These are phyloP conservation scores for Melanotus villosus DNA, from an alignment of 2,888 invertebrate species.

Conservation along the genomic window DNA sequence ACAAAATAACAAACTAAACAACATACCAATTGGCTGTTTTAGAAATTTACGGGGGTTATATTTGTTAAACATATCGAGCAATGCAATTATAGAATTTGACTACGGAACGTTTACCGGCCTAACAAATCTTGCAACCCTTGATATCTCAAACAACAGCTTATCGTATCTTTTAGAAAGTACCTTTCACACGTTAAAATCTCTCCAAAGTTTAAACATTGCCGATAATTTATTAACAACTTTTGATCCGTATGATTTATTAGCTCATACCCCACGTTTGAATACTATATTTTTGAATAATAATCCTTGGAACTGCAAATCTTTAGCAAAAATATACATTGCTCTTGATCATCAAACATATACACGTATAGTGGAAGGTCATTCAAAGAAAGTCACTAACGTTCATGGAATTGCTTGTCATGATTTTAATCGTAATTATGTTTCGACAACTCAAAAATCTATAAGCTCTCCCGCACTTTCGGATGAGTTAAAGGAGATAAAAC, in stretches of 20 bases:
- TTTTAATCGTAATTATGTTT: neutral
- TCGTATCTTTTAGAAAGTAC: neutral
- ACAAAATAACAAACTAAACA: neutral
- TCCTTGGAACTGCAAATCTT: neutral
- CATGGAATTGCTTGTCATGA: conserved; percentile 16
- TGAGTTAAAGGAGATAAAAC: neutral
- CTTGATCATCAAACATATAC: neutral
- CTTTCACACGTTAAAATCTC: neutral
- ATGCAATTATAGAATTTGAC: conserved; percentile 4
- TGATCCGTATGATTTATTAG: neutral
- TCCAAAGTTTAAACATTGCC: neutral
- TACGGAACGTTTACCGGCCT: conserved; percentile 18
- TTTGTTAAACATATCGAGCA: conserved; percentile 11
- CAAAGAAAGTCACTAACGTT: conserved; percentile 8
- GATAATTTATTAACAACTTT: conserved; percentile 7
- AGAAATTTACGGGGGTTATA: neutral
- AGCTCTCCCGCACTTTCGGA: neutral
- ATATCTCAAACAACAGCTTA: conserved; percentile 17
- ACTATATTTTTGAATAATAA: neutral
- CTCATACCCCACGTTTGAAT: neutral
- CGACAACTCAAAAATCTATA: neutral
- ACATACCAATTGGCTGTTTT: conserved; percentile 20
- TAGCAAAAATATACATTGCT: neutral
- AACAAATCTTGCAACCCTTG: neutral
- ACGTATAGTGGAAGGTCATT: neutral